Conservation (phyloP, 2,888 invertebrate genomes). For the Anticlea derivata region DNA sequence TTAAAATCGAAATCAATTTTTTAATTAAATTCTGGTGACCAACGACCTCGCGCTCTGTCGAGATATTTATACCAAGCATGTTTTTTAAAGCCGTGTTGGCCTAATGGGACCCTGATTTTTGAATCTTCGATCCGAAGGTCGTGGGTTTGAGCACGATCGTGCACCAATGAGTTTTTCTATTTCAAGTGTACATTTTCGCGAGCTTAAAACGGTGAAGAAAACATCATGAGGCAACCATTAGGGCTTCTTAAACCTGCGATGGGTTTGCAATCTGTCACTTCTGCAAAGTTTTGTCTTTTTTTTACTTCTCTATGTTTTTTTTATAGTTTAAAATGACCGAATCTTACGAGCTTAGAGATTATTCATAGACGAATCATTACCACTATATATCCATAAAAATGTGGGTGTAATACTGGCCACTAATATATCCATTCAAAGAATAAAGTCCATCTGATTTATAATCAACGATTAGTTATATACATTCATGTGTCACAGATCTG, state of each 20-base stretch:
- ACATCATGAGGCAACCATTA: too few relatives aligned
- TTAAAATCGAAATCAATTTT: slow-evolving; percentile 22
- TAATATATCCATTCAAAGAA: slow-evolving; percentile 37
- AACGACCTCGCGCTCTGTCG: slow-evolving; percentile 34
- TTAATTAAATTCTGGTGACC: slow-evolving; percentile 36
- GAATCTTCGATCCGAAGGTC: too few relatives aligned
- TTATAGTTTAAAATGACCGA: slow-evolving; percentile 2
- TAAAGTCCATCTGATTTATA: slow-evolving; percentile 60
- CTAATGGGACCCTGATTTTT: too few relatives aligned
- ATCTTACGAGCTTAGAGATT: slow-evolving; percentile 23
- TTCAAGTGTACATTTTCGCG: too few relatives aligned
- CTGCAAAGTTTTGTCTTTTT: too few relatives aligned
- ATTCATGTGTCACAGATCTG: slow-evolving; percentile 64
- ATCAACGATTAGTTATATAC: slow-evolving; percentile 64
- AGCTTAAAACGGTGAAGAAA: too few relatives aligned
- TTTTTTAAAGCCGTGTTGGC: too few relatives aligned
- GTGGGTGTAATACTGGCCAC: slow-evolving; percentile 44
- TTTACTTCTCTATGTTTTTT: too few relatives aligned
- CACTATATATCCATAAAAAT: slow-evolving; percentile 20
- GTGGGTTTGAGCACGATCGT: too few relatives aligned
- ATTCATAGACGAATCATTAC: slow-evolving; percentile 25
- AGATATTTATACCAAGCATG: background rate
- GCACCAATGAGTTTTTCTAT: too few relatives aligned
- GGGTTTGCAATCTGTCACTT: too few relatives aligned
- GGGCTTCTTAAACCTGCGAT: too few relatives aligned